A percentile compares a stretch with the other conserved stretches of the same genome.
These are phyloP conservation scores for Julus scanicus DNA, from an alignment of 2,888 invertebrate genomes.

Conservation along the genomic window DNA sequence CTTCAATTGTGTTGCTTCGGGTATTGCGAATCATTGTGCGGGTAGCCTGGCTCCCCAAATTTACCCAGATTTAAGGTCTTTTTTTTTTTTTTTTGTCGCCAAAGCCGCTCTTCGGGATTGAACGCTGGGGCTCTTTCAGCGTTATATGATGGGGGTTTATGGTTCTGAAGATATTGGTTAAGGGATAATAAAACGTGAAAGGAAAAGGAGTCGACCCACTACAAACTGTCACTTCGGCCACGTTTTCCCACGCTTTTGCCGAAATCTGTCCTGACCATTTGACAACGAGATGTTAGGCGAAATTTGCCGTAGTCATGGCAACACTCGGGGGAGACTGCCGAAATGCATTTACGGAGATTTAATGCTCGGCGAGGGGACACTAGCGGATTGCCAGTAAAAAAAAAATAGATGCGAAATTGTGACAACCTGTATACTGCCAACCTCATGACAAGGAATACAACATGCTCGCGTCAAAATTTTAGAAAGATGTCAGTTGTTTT, in stretches of 20 bases:
- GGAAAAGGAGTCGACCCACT: conserved; percentile 41
- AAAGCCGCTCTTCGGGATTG: not conserved
- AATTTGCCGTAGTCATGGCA: conserved; percentile 5
- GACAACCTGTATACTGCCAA: not conserved
- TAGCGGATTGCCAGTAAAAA: not conserved
- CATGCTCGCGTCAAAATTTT: not conserved
- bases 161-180: conserved; percentile 44
- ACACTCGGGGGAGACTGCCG: conserved; percentile 18
- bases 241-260: not conserved
- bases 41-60: not conserved
- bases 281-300: conserved; percentile 18
- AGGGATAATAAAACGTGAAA: conserved; percentile 48
- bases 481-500: not conserved
- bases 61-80: not conserved
- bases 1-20: conserved; percentile 7
- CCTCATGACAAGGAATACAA: not conserved
- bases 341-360: conserved; percentile 34
- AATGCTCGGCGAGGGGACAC: not conserved
- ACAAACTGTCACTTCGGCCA: conserved; percentile 31
- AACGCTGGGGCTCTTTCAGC: not conserved
- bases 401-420: not conserved
- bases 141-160: conserved; percentile 38
- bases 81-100: not conserved
- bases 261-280: conserved; percentile 49
- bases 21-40: not conserved